Evolutionary conservation across 2,888 invertebrate genomes (phyloP), one percentile per base, ranked within the genome.

Genomic region (Mystacides longicornis): DNA sequence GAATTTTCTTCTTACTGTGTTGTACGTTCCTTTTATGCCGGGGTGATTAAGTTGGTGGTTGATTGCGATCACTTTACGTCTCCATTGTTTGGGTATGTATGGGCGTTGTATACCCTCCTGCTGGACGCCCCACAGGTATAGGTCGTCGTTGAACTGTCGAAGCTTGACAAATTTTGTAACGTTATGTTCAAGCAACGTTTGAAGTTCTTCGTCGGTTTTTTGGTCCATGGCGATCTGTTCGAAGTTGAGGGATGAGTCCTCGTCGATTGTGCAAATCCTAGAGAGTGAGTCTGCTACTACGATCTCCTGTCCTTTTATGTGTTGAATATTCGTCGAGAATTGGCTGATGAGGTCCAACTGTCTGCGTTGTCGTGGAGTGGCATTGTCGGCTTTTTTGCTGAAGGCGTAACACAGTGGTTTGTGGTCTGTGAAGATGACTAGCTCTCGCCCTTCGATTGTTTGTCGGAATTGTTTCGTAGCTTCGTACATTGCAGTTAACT

Each of bases 401-500:
- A 72, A 67, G 0, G 69, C 68, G 42, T 59, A 68, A 0, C 56
- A 59, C 18, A 70, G 52, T 1, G 68, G 69, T 47, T 68, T 69
- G 55, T 68, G 70, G 62, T 70, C 69, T 0, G 69, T 70, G 21
- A 59, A 64, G 1, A 70, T 64, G 0, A 52, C 62, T 43, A 68
- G 65, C 46, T 65, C 19, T 27, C 65, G 59, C 0, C 66, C 69
- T 63, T 74, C 72, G 0, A 72, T 42, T 63, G 69, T 64, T 23
- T 68, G 63, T 5, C 66, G 60, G 59, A 71, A 71, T 55, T 68
- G 61, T 50, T 65, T 65, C 0, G 71, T 62, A 0, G 67, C 66
- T 49, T 63, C 58, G 52, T 69, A 72, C 2, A 68, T 66, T 0
- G 69, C 70, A 2, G 69, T 60, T 0, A 73, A 64, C 60, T 71